phyloP scores from a whole-genome alignment of 1,140 invertebrate species.

The Globodera rostochiensis region DNA sequence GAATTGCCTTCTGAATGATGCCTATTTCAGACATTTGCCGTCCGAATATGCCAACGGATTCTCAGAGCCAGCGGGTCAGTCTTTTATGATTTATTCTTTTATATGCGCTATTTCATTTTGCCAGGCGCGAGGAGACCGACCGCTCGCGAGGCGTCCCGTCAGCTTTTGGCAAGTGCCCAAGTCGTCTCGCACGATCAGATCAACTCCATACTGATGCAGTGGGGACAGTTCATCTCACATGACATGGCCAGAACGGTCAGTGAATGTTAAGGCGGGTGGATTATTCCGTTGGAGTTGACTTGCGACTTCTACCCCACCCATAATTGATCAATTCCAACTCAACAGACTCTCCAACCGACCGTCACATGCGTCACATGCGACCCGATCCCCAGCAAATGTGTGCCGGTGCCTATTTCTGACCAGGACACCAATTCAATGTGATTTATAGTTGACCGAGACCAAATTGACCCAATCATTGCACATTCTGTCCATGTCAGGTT shows the following conservation, averaged over 20 bases:
- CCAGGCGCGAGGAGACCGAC: conserved; percentile 43
- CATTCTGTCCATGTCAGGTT: conserved; percentile 50
- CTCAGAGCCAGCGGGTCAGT: conserved; percentile 55
- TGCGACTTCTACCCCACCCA: neutral
- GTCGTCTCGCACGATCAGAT: conserved; percentile 52
- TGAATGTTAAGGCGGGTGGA: neutral
- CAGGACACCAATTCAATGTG: conserved; percentile 59
- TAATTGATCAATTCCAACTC: neutral
- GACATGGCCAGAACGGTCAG: conserved; percentile 42
- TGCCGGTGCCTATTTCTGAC: conserved; percentile 57
- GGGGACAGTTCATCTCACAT: conserved; percentile 46
- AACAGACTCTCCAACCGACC: conserved; percentile 57
- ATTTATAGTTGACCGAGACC: neutral
- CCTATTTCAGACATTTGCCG: conserved; percentile 50
- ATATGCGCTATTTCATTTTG: neutral
- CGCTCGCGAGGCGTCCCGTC: conserved; percentile 56
- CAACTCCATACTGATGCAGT: conserved; percentile 57
- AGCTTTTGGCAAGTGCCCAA: conserved; percentile 52
- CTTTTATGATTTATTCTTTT: neutral
- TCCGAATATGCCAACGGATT: conserved; percentile 58
- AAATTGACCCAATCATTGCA: neutral
- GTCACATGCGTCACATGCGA: conserved; percentile 62
- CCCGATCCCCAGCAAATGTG: conserved; percentile 60
- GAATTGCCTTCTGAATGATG: neutral
- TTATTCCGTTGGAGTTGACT: neutral